Percentiles rank a stretch among this genome's conserved stretches.
These are phyloP conservation scores for Microdon myrmicae DNA, from an alignment of 2,888 invertebrate genomes.

Conservation along the genomic window DNA sequence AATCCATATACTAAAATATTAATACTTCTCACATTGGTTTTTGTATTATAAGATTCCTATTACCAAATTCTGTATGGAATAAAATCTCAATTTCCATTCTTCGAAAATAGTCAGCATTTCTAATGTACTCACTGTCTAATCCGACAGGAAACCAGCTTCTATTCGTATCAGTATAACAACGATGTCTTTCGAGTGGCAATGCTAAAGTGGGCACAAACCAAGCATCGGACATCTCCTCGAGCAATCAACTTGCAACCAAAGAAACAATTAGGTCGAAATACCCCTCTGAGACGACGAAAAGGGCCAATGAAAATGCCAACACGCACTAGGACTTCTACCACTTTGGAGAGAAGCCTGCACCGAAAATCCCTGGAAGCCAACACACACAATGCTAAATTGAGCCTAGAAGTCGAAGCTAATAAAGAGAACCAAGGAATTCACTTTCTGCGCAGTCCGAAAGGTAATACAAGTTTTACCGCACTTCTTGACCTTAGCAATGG, in stretches of 20 bases:
- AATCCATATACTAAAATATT: too few relatives aligned
- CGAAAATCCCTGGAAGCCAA: conserved; percentile 60
- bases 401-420: conserved; percentile 56
- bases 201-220: conserved; percentile 54
- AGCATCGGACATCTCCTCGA: conserved; percentile 20
- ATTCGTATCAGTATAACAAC: too few relatives aligned
- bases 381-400: conserved; percentile 8
- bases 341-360: conserved; percentile 58
- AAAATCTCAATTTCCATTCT: too few relatives aligned
- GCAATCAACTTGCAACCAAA: conserved; percentile 17
- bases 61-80: too few relatives aligned
- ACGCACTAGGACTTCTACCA: conserved; percentile 55
- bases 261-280: conserved; percentile 23
- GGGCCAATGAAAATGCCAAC: conserved; percentile 59
- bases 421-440: conserved; percentile 64
- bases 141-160: conserved; percentile 13
- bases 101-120: too few relatives aligned
- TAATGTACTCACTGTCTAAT: conserved; percentile 33
- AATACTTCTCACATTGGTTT: too few relatives aligned
- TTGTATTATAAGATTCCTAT: too few relatives aligned
- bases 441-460: conserved; percentile 61
- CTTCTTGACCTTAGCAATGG: conserved; percentile 65
- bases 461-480: conserved; percentile 60
- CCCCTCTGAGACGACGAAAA: conserved; percentile 18
- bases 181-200: conserved; percentile 36